Evolutionary conservation across 2,113 vertebrate species (phyloP).

Genomic region (Sceloporus tristichus): DNA sequence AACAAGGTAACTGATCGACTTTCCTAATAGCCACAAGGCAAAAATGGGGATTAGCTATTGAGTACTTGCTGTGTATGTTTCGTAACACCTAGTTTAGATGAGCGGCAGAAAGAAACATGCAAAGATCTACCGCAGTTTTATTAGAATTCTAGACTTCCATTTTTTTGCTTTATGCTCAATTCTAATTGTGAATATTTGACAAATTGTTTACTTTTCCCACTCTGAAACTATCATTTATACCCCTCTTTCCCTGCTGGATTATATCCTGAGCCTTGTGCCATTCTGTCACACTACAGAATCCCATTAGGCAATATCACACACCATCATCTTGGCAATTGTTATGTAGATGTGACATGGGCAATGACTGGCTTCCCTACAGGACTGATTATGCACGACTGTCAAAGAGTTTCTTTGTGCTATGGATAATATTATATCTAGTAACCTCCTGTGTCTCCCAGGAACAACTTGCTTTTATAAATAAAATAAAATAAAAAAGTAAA

Average conservation of each 20-base stretch:
- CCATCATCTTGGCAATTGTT: conserved; percentile 65
- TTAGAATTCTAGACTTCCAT: background rate
- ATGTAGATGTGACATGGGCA: conserved; percentile 63
- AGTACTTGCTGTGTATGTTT: too few species aligned
- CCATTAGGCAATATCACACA: conserved; percentile 53
- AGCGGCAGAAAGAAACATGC: too few species aligned
- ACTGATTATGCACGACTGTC: conserved; percentile 64
- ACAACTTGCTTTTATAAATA: conserved; percentile 59
- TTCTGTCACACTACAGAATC: conserved; percentile 60
- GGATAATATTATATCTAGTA: conserved; percentile 57
- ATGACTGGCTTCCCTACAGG: conserved; percentile 64
- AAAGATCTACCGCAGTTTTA: background rate
- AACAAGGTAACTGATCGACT: too few species aligned
- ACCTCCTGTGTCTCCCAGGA: conserved; percentile 54
- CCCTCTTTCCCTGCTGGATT: conserved; percentile 43
- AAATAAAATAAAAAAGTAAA: conserved; percentile 7
- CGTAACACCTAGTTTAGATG: too few species aligned
- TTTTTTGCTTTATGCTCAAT: background rate
- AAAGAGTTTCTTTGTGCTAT: conserved; percentile 39
- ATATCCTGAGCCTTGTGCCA: conserved; percentile 38
- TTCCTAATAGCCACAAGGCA: too few species aligned
- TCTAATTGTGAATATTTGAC: background rate
- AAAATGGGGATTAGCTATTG: too few species aligned
- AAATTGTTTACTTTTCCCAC: conserved; percentile 30
- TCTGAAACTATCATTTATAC: conserved; percentile 49